These are phyloP conservation scores for Tholera decimalis DNA, from an alignment of 2,888 invertebrate species.

Conservation along the genomic window DNA sequence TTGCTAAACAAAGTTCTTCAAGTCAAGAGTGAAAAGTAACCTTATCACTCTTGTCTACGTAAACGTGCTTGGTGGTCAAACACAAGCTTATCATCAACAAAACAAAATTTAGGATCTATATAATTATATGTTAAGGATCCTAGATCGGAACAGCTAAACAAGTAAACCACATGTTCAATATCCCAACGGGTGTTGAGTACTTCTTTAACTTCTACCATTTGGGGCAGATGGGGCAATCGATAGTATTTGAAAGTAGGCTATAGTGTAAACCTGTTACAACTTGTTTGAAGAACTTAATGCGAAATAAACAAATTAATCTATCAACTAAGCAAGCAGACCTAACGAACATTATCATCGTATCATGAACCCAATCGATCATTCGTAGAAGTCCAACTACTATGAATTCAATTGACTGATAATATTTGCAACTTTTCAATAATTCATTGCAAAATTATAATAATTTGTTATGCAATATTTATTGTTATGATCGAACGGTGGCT, in stretches of 20 bases:
- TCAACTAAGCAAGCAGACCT: background rate
- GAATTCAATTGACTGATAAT: constrained; percentile 38
- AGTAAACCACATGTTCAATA: background rate
- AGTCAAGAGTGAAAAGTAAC: too few species aligned
- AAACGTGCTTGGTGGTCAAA: too few species aligned
- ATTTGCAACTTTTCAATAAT: constrained; percentile 51
- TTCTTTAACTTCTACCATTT: background rate
- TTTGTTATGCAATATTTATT: constrained; percentile 82
- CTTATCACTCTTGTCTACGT: too few species aligned
- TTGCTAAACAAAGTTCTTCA: background rate
- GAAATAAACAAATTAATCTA: constrained; percentile 4
- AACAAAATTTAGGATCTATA: background rate
- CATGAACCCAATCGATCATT: constrained; percentile 19
- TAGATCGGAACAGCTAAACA: background rate
- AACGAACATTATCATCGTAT: constrained; percentile 27
- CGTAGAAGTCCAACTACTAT: constrained; percentile 22
- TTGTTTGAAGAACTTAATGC: constrained; percentile 23
- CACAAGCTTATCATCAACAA: too few species aligned
- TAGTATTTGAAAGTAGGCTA: background rate
- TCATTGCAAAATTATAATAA: constrained; percentile 72
- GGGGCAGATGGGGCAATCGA: background rate
- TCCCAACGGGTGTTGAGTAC: background rate
- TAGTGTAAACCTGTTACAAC: constrained; percentile 37
- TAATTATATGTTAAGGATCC: background rate
- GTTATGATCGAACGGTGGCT: constrained; percentile 69